These are phyloP conservation scores for Aviceda subcristata DNA, from an alignment of 2,113 vertebrate species.

Conservation along the genomic window DNA sequence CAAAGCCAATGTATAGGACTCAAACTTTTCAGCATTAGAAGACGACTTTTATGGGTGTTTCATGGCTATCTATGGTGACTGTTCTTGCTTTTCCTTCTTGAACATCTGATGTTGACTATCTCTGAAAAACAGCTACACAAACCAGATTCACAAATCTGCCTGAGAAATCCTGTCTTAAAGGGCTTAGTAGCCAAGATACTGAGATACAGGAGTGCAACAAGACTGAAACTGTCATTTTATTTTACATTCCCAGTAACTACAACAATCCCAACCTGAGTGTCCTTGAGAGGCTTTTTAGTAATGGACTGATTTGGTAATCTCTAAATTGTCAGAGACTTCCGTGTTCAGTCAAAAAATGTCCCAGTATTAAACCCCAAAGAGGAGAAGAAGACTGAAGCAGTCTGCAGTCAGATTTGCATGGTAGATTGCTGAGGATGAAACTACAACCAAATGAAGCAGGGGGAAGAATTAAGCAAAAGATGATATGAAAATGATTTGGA, in stretches of 20 bases:
- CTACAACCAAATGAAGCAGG: not conserved
- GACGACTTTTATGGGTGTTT: not conserved
- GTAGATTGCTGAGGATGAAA: not conserved
- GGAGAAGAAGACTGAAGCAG: not conserved
- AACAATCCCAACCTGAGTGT: not conserved
- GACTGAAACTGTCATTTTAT: not conserved
- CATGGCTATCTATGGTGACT: not conserved
- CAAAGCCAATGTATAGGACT: not conserved
- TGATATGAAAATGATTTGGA: not conserved
- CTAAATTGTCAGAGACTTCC: not conserved
- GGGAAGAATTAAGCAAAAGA: not conserved
- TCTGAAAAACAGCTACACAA: not conserved
- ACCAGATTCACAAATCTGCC: not conserved
- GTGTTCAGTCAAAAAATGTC: not conserved
- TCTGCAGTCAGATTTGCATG: not conserved
- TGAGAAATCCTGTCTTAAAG: not conserved
- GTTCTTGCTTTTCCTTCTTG: not conserved
- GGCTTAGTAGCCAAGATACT: not conserved
- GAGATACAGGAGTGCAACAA: not conserved
- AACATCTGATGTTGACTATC: not conserved
- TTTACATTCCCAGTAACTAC: not conserved
- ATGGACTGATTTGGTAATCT: not conserved
- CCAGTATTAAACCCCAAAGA: not conserved
- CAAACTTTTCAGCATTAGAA: not conserved
- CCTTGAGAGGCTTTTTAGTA: not conserved